Evolutionary conservation across 2,888 invertebrate genomes (phyloP), one percentile per base, ranked within the genome.

Genomic region (Hoplodrina blanda): DNA sequence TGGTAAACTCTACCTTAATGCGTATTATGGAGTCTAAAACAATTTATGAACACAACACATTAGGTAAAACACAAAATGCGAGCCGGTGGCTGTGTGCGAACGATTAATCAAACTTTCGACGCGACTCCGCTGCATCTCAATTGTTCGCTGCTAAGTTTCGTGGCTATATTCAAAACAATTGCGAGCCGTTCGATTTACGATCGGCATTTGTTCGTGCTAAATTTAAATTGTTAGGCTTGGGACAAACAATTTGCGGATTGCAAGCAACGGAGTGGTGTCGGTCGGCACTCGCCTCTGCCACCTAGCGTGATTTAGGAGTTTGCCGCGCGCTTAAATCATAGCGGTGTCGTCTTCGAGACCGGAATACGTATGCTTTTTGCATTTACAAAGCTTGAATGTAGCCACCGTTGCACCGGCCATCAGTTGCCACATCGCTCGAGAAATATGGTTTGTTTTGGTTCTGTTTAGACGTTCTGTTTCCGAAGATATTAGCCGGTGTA

Each of bases 181-280:
- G 93, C 87, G 80, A 85, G 80, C 89, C 91, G 90, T 93, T 93
- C 94, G 92, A 94, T 93, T 91, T 92, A 92, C 93, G 94, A 92
- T 94, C 93, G 95, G 95, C 89, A 95, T 94, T 94, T 90, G 92
- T 93, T 92, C 89, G 88, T 88, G 90, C 95, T 95, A 95, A 94
- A 95, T 95, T 93, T 95, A 95, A 93, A 95, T 93, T 92, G 94
- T 94, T 94, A 93, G 92, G 92, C 92, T 90, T 93, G 92, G 89
- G 92, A 94, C 94, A 93, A 94, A 94, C 94, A 95, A 95, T 95
- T 95, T 93, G 94, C 90, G 95, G 94, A 94, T 93, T 92, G 94
- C 93, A 90, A 92, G 91, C 90, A 89, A 89, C 89, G 89, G 87
- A 91, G 91, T 93, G 88, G 91, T 92, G 93, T 93, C 93, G 90